Evolutionary conservation across 2,113 vertebrate genomes (phyloP).

Genomic region (Columbina picui): DNA sequence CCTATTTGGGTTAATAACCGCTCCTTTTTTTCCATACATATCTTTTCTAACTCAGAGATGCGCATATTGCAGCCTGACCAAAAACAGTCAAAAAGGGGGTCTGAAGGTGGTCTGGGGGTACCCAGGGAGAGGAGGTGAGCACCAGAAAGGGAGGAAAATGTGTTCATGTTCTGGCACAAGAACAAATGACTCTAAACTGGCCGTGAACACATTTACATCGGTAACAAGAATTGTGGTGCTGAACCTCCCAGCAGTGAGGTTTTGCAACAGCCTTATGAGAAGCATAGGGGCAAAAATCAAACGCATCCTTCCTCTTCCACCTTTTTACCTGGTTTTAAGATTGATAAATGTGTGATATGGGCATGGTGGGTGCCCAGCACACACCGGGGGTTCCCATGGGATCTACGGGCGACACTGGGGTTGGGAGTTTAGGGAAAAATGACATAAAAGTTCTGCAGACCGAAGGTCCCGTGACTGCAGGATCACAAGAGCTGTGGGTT

Average conservation of each 20-base stretch:
- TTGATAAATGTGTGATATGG: not conserved
- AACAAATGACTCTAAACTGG: not conserved
- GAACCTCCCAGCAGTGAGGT: not conserved
- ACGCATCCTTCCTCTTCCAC: not conserved
- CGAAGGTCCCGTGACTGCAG: rapidly evolving
- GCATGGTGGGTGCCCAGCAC: rapidly evolving
- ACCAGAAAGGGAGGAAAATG: not conserved
- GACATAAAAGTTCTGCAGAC: not conserved
- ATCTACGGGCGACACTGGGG: rapidly evolving
- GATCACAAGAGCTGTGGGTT: not conserved
- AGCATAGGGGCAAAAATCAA: not conserved
- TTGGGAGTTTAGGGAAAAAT: not conserved
- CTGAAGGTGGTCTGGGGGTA: not conserved
- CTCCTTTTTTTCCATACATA: rapidly evolving
- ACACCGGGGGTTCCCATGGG: rapidly evolving
- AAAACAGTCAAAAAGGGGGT: not conserved
- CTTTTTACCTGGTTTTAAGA: not conserved
- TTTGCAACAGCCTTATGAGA: rapidly evolving
- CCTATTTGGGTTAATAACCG: not conserved
- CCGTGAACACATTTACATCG: rapidly evolving
- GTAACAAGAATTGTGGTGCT: not conserved
- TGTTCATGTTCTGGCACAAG: not conserved
- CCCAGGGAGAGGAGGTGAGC: not conserved
- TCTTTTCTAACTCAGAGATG: not conserved
- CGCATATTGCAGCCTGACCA: not conserved